Base-by-base conservation (phyloP, 2,888 invertebrate species). In the Mythimna loreyi region DNA sequence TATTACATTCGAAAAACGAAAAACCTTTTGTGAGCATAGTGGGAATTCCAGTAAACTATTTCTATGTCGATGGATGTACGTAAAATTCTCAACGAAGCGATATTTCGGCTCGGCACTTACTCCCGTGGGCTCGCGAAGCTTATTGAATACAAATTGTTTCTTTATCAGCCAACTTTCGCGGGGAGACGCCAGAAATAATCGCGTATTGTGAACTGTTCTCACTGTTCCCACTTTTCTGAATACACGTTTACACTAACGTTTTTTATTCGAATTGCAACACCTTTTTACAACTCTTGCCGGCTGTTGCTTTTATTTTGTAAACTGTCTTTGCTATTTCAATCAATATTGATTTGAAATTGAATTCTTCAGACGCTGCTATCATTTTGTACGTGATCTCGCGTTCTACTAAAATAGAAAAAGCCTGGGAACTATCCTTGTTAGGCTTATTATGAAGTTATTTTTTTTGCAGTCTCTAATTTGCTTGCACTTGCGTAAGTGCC, bases 111-210 rank as follows among this genome's bases (percentile, higher is more conserved):
- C 86, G 84, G 87, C 89, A 86, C 88, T 89, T 87, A 87, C 87
- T 87, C 89, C 87, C 84, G 75, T 81, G 87, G 87, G 89, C 72
- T 81, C 81, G 85, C 75, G 85, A 76, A 88, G 85, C 92, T 93
- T 93, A 93, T 93, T 92, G 94, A 93, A 94, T 94, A 93, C 93
- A 93, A 94, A 94, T 93, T 92, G 93, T 93, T 92, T 91, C 91
- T 93, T 92, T 93, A 92, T 90, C 92, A 87, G 86, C 83, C 84
- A 88, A 89, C 80, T 89, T 90, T 89, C 76, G 86, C 85, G 84
- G 80, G 67, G 72, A 81, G 74, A 78, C 69, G 80, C 76, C 68
- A 73, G 62, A 76, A 80, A 83, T 84, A 80, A 81, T 82, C 79
- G 78, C 55, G 71, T 79, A 81, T 85, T 80, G 80, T 80, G 67